Conservation (phyloP, 2,797 vertebrate genomes). For the Scyliorhinus canicula region DNA sequence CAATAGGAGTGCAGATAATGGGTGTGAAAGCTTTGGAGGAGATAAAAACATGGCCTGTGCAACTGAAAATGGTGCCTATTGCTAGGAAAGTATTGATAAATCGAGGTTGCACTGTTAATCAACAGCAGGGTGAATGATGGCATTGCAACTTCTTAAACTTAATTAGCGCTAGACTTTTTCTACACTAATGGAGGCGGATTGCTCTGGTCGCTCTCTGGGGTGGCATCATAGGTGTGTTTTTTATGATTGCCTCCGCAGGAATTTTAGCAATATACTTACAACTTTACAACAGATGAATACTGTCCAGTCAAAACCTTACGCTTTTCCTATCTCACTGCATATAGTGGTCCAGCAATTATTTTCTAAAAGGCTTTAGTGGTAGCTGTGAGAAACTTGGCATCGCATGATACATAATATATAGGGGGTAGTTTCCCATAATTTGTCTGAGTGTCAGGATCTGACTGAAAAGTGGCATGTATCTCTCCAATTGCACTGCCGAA, state of each 20-base stretch:
- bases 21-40: not conserved
- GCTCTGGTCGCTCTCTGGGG: not conserved
- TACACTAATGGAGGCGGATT: not conserved
- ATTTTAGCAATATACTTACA: not conserved
- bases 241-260: not conserved
- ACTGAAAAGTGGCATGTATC: no score
- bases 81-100: not conserved
- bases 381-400: not conserved
- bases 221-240: not conserved
- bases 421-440: no score
- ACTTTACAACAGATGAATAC: not conserved
- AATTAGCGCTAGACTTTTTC: not conserved
- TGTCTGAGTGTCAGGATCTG: no score
- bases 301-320: not conserved
- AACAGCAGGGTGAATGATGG: not conserved
- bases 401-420: not conserved
- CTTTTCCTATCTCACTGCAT: not conserved
- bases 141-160: not conserved
- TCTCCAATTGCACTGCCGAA: no score
- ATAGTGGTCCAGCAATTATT: not conserved
- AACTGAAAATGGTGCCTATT: not conserved
- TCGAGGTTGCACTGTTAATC: not conserved
- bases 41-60: not conserved
- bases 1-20: not conserved
- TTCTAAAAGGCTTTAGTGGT: not conserved